Conservation (phyloP, 2,113 vertebrate species). For the Gymnorhina tibicen region DNA sequence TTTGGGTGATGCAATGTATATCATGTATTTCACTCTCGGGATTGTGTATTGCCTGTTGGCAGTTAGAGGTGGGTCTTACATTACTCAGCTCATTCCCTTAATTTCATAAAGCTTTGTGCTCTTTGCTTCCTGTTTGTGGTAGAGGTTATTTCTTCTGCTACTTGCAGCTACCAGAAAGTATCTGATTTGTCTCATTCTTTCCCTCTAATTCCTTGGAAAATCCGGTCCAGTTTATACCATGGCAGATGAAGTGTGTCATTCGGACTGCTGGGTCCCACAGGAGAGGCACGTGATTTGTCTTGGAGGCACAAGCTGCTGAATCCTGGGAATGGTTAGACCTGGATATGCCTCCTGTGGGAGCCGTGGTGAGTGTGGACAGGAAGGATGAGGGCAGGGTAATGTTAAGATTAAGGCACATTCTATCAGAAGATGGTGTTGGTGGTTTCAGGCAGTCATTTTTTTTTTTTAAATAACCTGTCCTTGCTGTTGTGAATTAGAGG, state of each 20-base stretch:
- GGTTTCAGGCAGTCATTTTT: background rate
- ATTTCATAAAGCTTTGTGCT: slow-evolving; percentile 32
- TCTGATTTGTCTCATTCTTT: background rate
- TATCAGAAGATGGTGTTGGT: background rate
- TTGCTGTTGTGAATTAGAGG: background rate
- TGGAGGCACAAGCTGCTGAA: background rate
- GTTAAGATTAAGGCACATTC: background rate
- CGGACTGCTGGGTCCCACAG: background rate
- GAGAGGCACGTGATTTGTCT: background rate
- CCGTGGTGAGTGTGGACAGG: background rate
- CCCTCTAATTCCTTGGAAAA: background rate
- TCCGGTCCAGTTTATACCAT: background rate
- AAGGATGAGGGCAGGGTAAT: background rate
- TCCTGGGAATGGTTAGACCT: background rate
- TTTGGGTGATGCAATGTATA: slow-evolving; percentile 34
- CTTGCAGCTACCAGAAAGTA: background rate
- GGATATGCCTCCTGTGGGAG: background rate
- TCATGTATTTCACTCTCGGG: slow-evolving; percentile 1
- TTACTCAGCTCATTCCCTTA: slow-evolving; percentile 24
- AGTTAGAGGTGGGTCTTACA: background rate
- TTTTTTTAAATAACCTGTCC: background rate
- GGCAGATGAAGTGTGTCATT: background rate
- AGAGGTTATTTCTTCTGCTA: background rate
- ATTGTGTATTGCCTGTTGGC: background rate
- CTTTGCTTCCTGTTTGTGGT: background rate